Base-by-base conservation (phyloP, 2,888 invertebrate species). In the Cerceris rybyensis region DNA sequence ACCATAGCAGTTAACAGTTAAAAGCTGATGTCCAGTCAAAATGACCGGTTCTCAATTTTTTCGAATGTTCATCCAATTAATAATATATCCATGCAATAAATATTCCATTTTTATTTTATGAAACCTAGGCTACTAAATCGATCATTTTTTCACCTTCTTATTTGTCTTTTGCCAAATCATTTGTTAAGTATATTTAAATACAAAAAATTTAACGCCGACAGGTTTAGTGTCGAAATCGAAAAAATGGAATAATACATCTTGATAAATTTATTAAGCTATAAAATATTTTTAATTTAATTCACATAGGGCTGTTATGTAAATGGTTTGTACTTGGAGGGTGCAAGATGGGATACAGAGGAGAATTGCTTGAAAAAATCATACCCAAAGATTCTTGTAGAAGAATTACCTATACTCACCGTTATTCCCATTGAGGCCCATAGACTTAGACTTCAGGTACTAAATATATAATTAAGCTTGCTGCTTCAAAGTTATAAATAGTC, bases 271-370 rank as follows among this genome's bases (percentile, higher is more conserved):
- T 50, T 6, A 14, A 43, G 39, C 11, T 13, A 13, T 7, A 52
- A 54, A 54, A 7, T 13, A n/a, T 59, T 7, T 14, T 0, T 6
- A 4, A 8, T 39, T 11, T 7, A 7, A 14, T 28, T 28, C 8
- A 42, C 11, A 28, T 7, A 96, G 96, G 97, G 97, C 9, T 96
- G 96, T 90, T 96, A 96, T 89, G 94, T 97, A 7, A 94, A 95
- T 76, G 97, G 97, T 0, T 92, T 98, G 57, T 97, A 96, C 92
- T 92, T 98, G 87, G 98, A 98, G 93, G 98, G 98, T 0, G 97
- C 97, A 0, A 95, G 96, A 58, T 98, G 98, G 98, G 96, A 97
- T 91, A 81, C 94, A 17, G 93, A 95, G 71, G 94, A 94, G 6
- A 94, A 95, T 70, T 96, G 96, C 89, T 93, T 98, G 81, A 94